Conservation (phyloP, 2,113 vertebrate species). For the Sebastes fasciatus region DNA sequence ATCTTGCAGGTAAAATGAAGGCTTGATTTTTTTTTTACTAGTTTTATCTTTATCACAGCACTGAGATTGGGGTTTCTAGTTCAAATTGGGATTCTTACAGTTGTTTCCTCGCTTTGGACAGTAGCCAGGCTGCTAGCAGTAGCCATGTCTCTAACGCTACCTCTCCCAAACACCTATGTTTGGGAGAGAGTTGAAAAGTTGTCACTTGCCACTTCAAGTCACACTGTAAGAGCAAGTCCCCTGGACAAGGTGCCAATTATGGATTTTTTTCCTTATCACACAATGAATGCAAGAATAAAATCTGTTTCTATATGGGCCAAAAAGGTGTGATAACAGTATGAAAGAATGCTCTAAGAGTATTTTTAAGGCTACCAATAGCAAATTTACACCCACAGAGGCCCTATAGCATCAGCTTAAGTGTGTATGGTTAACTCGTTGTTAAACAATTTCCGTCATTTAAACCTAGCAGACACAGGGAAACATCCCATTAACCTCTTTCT, state of each 20-base stretch:
- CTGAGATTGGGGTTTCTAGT: too few relatives aligned
- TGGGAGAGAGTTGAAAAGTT: too few relatives aligned
- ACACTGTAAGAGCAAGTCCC: neutral
- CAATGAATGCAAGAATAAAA: neutral
- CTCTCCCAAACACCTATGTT: too few relatives aligned
- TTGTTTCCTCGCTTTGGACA: too few relatives aligned
- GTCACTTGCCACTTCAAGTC: neutral
- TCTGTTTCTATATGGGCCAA: neutral
- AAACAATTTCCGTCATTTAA: neutral
- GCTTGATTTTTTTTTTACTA: too few relatives aligned
- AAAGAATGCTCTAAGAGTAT: neutral
- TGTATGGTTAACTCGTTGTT: neutral
- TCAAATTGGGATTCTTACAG: too few relatives aligned
- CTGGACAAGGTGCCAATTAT: neutral
- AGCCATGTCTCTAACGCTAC: too few relatives aligned
- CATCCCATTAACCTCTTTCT: neutral
- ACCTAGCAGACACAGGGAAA: neutral
- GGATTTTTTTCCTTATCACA: neutral
- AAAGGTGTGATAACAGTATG: neutral
- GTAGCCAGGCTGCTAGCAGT: too few relatives aligned
- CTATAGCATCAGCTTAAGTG: neutral
- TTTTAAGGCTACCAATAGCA: too few relatives aligned
- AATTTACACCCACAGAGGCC: neutral
- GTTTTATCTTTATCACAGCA: too few relatives aligned
- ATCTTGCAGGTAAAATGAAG: too few relatives aligned